Evolutionary conservation across 1,140 invertebrate species (phyloP).

Genomic region (Drosophila lacertosa): DNA sequence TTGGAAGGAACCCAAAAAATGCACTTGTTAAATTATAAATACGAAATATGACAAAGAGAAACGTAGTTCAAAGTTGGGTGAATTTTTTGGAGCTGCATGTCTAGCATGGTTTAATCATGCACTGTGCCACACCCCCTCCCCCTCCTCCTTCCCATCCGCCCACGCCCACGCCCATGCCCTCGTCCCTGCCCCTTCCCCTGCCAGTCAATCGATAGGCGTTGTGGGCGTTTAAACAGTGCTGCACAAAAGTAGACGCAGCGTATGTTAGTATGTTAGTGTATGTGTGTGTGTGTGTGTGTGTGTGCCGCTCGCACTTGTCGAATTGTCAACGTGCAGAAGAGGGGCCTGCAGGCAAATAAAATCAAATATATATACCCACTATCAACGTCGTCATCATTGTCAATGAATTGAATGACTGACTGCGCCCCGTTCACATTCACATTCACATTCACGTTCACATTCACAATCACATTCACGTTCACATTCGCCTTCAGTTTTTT

Average conservation of each 20-base stretch:
- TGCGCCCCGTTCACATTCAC: constrained; percentile 23
- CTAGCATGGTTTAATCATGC: constrained; percentile 69
- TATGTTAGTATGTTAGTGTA: too few relatives aligned
- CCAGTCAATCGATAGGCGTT: constrained; percentile 53
- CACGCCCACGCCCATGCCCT: too few relatives aligned
- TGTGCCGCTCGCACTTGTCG: constrained; percentile 69
- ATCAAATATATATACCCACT: constrained; percentile 65
- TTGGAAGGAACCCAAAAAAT: constrained; percentile 2
- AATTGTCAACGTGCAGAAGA: constrained; percentile 64
- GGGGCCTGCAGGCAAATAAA: constrained; percentile 1
- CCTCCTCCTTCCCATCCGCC: too few relatives aligned
- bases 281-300: constrained; percentile 8
- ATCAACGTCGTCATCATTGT: constrained; percentile 75
- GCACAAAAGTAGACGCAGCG: constrained; percentile 12
- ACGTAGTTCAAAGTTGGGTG: constrained; percentile 27
- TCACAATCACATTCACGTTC: background rate
- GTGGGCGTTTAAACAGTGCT: constrained; percentile 28
- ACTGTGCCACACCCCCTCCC: background rate
- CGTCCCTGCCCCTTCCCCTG: too few relatives aligned
- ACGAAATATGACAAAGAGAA: background rate
- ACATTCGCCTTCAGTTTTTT: constrained; percentile 1
- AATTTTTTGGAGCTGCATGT: constrained; percentile 69
- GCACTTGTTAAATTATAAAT: constrained; percentile 58
- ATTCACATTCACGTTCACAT: background rate
- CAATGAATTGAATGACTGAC: constrained; percentile 77